Percentiles rank a stretch among this genome's conserved stretches.
Conservation (phyloP, 2,888 invertebrate genomes). For the Pedicia rivosa region DNA sequence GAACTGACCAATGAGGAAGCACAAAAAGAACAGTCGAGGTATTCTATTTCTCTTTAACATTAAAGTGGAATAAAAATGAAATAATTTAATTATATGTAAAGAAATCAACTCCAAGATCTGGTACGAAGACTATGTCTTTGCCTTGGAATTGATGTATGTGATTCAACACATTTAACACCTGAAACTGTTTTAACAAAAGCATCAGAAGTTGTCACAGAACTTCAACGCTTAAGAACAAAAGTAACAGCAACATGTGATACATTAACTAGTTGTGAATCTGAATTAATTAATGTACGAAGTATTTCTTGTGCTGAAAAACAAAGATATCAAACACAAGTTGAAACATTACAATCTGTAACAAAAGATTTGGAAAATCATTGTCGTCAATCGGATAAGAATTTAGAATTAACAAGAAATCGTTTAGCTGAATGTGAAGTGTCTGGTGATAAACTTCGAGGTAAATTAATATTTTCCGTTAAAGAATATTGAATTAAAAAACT, state of each 20-base stretch:
- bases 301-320: slow-evolving; percentile 45
- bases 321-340: slow-evolving; percentile 49
- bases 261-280: slow-evolving; percentile 28
- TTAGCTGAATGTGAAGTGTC: slow-evolving; percentile 57
- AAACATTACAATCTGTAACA: slow-evolving; percentile 34
- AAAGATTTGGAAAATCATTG: slow-evolving; percentile 57
- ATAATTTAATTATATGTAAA: slow-evolving; percentile 8
- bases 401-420: slow-evolving; percentile 52
- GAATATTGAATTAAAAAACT: no score
- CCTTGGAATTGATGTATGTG: slow-evolving; percentile 54
- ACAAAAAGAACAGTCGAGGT: slow-evolving; percentile 52
- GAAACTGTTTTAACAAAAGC: slow-evolving; percentile 63
- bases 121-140: slow-evolving; percentile 53
- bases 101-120: slow-evolving; percentile 49
- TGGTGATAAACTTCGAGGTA: slow-evolving; percentile 36
- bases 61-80: background rate
- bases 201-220: slow-evolving; percentile 60
- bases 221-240: slow-evolving; percentile 45
- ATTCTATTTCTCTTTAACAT: background rate
- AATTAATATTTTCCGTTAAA: no score
- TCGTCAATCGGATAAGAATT: slow-evolving; percentile 59
- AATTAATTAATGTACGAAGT: slow-evolving; percentile 25
- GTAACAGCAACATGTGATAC: slow-evolving; percentile 29
- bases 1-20: slow-evolving; percentile 57
- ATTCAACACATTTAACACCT: slow-evolving; percentile 44